These are phyloP conservation scores for Scleropages formosus DNA, from an alignment of 2,797 vertebrate genomes.

Conservation along the genomic window DNA sequence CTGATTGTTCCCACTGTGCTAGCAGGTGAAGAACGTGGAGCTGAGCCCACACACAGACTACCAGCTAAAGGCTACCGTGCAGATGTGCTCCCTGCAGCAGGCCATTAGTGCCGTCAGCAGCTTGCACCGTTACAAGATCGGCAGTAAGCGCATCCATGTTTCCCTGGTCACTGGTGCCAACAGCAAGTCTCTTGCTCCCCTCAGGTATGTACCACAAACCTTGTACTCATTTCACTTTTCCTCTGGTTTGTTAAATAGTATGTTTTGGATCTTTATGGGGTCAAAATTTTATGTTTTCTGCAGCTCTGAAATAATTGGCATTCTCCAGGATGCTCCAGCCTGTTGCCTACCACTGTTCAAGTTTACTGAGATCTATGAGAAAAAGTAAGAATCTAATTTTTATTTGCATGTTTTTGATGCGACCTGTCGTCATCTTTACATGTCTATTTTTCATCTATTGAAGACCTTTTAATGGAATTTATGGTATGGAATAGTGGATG, in stretches of 20 bases:
- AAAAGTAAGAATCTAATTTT: constrained; percentile 72
- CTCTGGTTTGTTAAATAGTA: not conserved
- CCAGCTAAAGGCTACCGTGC: constrained; percentile 86
- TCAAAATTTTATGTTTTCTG: constrained; percentile 28
- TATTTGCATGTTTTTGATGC: not conserved
- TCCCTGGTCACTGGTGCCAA: constrained; percentile 82
- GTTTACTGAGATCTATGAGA: constrained; percentile 93
- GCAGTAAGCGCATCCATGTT: constrained; percentile 90
- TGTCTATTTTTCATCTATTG: too few relatives aligned
- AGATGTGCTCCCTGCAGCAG: constrained; percentile 89
- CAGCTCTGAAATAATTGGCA: constrained; percentile 82
- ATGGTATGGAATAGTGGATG: not conserved
- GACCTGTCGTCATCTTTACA: too few relatives aligned
- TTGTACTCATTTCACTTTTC: not conserved
- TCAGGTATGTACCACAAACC: constrained; percentile 70
- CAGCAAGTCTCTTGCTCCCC: constrained; percentile 80
- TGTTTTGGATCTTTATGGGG: too few relatives aligned
- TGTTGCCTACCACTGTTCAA: constrained; percentile 93
- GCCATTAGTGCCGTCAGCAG: constrained; percentile 84
- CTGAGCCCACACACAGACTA: constrained; percentile 96
- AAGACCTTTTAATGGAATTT: too few relatives aligned
- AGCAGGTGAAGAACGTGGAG: constrained; percentile 85
- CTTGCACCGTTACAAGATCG: constrained; percentile 90
- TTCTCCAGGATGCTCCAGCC: constrained; percentile 93
- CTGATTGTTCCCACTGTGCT: not conserved